Percentiles rank a stretch among this genome's conserved stretches.
Conservation (phyloP, 2,797 vertebrate species). For the Aphelocoma californica region DNA sequence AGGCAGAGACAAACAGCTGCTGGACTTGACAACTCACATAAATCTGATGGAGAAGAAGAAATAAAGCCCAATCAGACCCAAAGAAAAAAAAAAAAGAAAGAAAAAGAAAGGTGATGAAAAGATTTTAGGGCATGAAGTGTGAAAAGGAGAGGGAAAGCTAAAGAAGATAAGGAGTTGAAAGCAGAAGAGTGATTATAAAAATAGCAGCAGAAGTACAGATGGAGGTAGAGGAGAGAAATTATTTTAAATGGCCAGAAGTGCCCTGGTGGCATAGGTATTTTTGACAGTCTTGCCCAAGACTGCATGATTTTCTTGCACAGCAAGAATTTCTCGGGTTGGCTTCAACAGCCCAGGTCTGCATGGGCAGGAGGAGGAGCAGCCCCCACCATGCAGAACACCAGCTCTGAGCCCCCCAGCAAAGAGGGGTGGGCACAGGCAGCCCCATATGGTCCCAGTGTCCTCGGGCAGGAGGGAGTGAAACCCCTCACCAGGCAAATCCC, state of each 20-base stretch:
- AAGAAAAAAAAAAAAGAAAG: not conserved
- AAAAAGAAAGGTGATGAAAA: conserved; percentile 58
- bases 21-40: conserved; percentile 75
- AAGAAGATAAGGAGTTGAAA: conserved; percentile 57
- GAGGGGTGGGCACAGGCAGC: not conserved
- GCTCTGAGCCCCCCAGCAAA: accelerated
- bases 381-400: not conserved
- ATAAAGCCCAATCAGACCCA: conserved; percentile 52
- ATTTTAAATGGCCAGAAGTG: not conserved
- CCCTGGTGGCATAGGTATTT: not conserved
- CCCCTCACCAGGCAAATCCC: not conserved
- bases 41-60: conserved; percentile 69
- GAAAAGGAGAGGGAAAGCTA: conserved; percentile 43
- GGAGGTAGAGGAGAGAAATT: not conserved
- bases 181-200: conserved; percentile 36
- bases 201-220: conserved; percentile 14
- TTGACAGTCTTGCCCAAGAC: not conserved
- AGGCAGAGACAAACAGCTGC: conserved; percentile 69
- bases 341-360: not conserved
- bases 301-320: not conserved
- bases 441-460: not conserved
- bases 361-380: not conserved
- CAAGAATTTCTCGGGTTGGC: not conserved
- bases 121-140: conserved; percentile 68
- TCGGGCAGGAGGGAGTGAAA: accelerated